These are phyloP conservation scores for Cyclina sinensis DNA, from an alignment of 1,140 invertebrate genomes.

Conservation along the genomic window DNA sequence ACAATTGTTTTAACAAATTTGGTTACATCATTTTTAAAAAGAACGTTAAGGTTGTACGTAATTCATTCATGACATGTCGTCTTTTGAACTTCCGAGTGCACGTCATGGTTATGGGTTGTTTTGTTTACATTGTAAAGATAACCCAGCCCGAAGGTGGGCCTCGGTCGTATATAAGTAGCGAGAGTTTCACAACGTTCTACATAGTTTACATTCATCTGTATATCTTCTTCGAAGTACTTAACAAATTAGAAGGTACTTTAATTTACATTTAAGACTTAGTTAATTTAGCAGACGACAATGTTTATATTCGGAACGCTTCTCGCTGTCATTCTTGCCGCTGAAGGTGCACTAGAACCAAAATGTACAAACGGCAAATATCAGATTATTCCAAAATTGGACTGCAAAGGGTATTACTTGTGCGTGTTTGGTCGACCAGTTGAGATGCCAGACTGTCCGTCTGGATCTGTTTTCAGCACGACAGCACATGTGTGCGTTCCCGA, in stretches of 20 bases:
- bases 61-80: not conserved
- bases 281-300: not conserved
- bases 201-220: not conserved
- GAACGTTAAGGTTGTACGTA: not conserved
- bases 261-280: not conserved
- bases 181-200: not conserved
- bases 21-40: no score
- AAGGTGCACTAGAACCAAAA: not conserved
- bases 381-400: constrained; percentile 43
- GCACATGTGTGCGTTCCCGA: constrained; percentile 51
- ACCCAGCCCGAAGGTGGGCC: constrained; percentile 20
- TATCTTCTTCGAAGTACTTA: no score
- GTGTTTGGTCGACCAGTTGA: constrained; percentile 38
- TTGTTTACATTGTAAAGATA: constrained; percentile 32
- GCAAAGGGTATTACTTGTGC: constrained; percentile 37
- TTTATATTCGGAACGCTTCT: constrained; percentile 4
- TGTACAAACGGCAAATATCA: not conserved
- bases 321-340: not conserved
- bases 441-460: constrained; percentile 51
- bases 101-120: constrained; percentile 9
- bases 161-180: not conserved
- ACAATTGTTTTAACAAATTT: not conserved
- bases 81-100: not conserved
- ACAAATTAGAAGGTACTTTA: not conserved
- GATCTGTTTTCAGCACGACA: constrained; percentile 27